Evolutionary conservation across 2,797 vertebrate genomes (phyloP), one percentile per base, ranked within the genome.

Genomic region (Cynodonichthys magdalenae): DNA sequence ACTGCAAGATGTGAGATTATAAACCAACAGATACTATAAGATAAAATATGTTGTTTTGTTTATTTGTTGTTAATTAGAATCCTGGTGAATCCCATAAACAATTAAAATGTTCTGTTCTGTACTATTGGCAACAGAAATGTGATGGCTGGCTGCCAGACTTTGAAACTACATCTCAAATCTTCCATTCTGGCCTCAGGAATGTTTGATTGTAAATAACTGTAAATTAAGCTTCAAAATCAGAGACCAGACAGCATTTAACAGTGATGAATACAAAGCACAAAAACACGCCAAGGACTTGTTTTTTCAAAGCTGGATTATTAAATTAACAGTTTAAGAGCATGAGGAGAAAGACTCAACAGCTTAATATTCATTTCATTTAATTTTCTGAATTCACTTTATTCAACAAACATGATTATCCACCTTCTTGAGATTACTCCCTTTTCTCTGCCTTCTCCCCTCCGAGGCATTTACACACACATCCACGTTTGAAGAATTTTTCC

Each of bases 111-210:
- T 66, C 15, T 39, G 58, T 74, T 62, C 63, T 53, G 79, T 78
- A 1, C 20, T 59, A 73, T 63, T 86, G 83, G 84, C 84, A 75
- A 66, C 36, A 7, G 47, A 52, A 77, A 64, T 28, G 49, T 34
- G 39, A 63, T 69, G 83, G 74, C 71, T 47, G 31, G 29, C 66
- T 70, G 82, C 74, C 81, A 81, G 65, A n/a, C 68, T 79, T 64
- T 72, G 69, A 79, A 80, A 70, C 45, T 15, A 5, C 70, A 63
- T 73, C 58, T 49, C 56, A 76, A 73, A 75, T 59, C 19, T 57
- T 47, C 61, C 78, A 60, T 44, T 52, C 17, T 61, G 63, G 66
- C 53, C 58, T 31, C 17, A 24, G 69, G 69, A 71, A 76, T 53
- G 44, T 67, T 80, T 61, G 77, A 71, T 24, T 24, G 24, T 63